Evolutionary conservation across 2,113 vertebrate species (phyloP), one percentile per base, ranked within the genome.

Genomic region (Cephalopholis sonnerati): DNA sequence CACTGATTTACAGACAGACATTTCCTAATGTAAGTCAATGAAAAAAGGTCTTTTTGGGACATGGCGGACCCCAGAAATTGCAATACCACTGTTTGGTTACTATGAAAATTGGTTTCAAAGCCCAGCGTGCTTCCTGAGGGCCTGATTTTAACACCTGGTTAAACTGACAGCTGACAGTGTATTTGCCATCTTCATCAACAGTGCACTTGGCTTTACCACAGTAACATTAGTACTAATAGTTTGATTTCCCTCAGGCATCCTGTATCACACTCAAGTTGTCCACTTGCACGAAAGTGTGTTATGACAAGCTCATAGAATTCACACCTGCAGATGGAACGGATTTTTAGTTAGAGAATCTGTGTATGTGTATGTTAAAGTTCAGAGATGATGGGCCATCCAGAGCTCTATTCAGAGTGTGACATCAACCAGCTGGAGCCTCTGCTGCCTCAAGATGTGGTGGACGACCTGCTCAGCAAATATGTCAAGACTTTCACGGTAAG

Each of bases 331-430:
- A 18, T 36, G 16, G 6, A 59, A 16, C 10, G 3, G 44, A 51
- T 50, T 11, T 32, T 36, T 9, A 22, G 24, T 63, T 8, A 32
- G 1, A 58, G 17, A 41, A 17, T 67, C 9, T 44, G 24, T 11
- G 5, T 46, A 8, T 72, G 39, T 84, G 32, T 74, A 0, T 83
- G 70, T 88, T 77, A 16, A 73, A 99, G 98, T 76, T 27, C 55
- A 32, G 98, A 99, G 91, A 99, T 99, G 98, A 99, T 99, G 98
- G 97, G 97, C 22, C 96, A 99, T 78, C 88, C 92, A 36, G 98
- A 99, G 61, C 95, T 99, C 15, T 86, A 83, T 50, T 96, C 96
- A 0, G 98, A 99, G 92, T 97, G 97, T 79, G 97, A 99, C 50
- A 95, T 97, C 27, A 94, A 95, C 83, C 79, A 88, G 76, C 87